Evolutionary conservation across 2,888 invertebrate species (phyloP), one percentile per base, ranked within the genome.

Genomic region (Apodemia duryi): DNA sequence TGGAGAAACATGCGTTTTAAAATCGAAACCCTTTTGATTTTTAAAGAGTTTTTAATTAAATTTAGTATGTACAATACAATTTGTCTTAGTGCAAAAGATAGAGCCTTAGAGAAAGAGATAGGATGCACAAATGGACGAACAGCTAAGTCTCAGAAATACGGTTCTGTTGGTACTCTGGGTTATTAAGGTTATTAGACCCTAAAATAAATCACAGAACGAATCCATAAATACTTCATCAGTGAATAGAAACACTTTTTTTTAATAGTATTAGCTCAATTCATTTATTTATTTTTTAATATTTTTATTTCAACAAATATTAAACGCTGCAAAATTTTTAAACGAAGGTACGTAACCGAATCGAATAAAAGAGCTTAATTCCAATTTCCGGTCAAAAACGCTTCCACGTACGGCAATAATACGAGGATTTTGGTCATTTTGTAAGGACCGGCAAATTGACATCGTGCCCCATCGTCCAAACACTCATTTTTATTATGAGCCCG

Each of bases 401-500:
- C 43, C 64, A 62, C 62, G 67, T 66, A 61, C 67, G 67, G 63
- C 51, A 62, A 66, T 67, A 67, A 66, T 64, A 65, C 64, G 57
- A 60, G 60, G 35, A 60, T 60, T 49, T 61, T 63, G 60, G 62
- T 60, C 64, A 66, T 68, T 66, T 66, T 64, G 60, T 60, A 35
- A 60, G 60, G 62, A 51, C 63, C 21, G 43, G 32, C 51, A 46
- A 62, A 29, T 46, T 61, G 67, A 63, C 71, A 68, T 63, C 69
- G 69, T 63, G 67, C 70, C 74, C 74, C 73, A 72, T 73, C 73
- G 72, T 71, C 72, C 72, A 71, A 74, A 75, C 72, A 73, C 72
- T 74, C 76, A 75, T 76, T 77, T 78, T 78, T 78, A 74, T 76
- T 77, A 76, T 76, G 72, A 73, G 72, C 73, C 72, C 71, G 68